A percentile compares a stretch with the other conserved stretches of the same genome.
phyloP scores from a whole-genome alignment of 1,140 invertebrate genomes.

The Scaptomyza hsui region DNA sequence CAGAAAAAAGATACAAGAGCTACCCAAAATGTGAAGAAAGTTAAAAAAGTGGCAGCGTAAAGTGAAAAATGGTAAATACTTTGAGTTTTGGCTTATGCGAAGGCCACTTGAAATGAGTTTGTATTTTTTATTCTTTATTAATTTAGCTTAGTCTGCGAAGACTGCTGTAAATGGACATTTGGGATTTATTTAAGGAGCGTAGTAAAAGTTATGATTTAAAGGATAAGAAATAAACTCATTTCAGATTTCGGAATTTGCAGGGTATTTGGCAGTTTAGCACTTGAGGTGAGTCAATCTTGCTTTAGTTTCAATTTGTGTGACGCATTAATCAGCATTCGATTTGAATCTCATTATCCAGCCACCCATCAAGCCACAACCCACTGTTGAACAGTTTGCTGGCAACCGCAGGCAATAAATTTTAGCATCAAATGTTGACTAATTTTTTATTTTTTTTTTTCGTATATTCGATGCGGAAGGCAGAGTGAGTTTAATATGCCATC shows the following conservation, averaged over 20 bases:
- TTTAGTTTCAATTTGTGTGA: slow-evolving; percentile 72
- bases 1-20: neutral
- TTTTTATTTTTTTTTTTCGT: slow-evolving; percentile 46
- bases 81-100: slow-evolving; percentile 11
- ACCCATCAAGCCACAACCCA: slow-evolving; percentile 4
- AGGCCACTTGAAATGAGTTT: slow-evolving; percentile 2
- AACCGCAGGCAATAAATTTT: slow-evolving; percentile 64
- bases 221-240: too few relatives aligned
- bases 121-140: slow-evolving; percentile 10
- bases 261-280: slow-evolving; percentile 29
- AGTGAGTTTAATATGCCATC: slow-evolving; percentile 59
- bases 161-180: neutral
- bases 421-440: slow-evolving; percentile 77
- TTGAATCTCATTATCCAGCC: slow-evolving; percentile 70
- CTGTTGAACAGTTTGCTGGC: slow-evolving; percentile 1
- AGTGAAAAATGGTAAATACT: slow-evolving; percentile 37
- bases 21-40: neutral
- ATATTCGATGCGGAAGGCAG: slow-evolving; percentile 9
- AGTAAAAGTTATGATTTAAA: too few relatives aligned
- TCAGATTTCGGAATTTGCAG: too few relatives aligned
- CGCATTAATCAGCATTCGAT: slow-evolving; percentile 76
- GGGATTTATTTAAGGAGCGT: too few relatives aligned
- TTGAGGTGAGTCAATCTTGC: slow-evolving; percentile 25
- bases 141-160: neutral
- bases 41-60: slow-evolving; percentile 10